Base-by-base conservation (phyloP, 1,140 invertebrate genomes). In the Halesus radiatus region DNA sequence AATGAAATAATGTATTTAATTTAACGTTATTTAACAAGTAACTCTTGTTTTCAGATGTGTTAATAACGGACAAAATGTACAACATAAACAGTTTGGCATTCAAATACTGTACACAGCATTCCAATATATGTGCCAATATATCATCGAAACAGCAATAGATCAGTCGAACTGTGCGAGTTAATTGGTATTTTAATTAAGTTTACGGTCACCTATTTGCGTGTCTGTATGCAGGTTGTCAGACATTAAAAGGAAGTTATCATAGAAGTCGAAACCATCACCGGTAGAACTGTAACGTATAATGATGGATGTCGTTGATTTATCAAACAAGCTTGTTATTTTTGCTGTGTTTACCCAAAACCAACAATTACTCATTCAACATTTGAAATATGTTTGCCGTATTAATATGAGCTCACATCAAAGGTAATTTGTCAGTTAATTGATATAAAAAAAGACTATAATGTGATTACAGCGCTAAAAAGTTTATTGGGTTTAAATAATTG, bases 301-400 rank as follows among this genome's bases (percentile, higher is more conserved):
- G 80, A 79, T 79, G 68, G 73, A 75, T 76, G 76, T 72, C 62
- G 72, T 72, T 72, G 66, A 37, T 64, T 70, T 54, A 18, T 76
- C 73, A 81, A 81, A 79, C 76, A 81, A 16, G 16, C 20, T 10
- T 32, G 72, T 50, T 73, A 73, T 79, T 79, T 56, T 76, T 70
- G 52, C 66, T 66, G 76, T 75, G 70, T 78, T 81, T 73, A 62
- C 76, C 64, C 45, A 16, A 56, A 81, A 45, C 68, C 50, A 26
- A 52, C 56, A 18, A 23, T 77, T 29, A 7, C 72, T 10, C 22
- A 50, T 66, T 66, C 70, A 79, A 76, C 32, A 74, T 73, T 78
- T 78, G 78, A 82, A 82, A 74, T 60, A 20, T 81, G 60, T 32
- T 45, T 45, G 1, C 10, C 8, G 10, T 45, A 45, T 45, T 45